A percentile compares a stretch with the other conserved stretches of the same genome.
These are phyloP conservation scores for Xiphophorus couchianus DNA, from an alignment of 2,113 vertebrate species.

Conservation along the genomic window DNA sequence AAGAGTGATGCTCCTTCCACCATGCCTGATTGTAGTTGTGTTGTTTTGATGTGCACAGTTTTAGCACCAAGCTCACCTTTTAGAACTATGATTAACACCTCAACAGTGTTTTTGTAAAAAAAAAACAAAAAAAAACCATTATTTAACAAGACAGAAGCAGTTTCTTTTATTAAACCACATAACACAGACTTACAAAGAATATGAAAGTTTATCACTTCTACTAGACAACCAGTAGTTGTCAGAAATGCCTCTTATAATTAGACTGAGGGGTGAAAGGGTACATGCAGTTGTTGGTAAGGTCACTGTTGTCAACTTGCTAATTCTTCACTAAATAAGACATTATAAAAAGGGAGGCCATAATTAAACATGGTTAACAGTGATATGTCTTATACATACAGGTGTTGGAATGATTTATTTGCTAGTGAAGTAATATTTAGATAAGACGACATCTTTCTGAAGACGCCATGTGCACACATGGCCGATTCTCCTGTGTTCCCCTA, in stretches of 20 bases:
- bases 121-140: too few relatives aligned
- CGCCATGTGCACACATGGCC: constrained; percentile 32
- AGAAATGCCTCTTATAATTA: neutral
- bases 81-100: neutral
- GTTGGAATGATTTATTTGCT: constrained; percentile 72
- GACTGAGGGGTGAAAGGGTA: neutral
- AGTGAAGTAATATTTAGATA: constrained; percentile 79
- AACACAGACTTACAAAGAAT: too few relatives aligned
- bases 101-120: neutral
- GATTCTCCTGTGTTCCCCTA: constrained; percentile 30
- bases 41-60: neutral
- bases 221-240: too few relatives aligned
- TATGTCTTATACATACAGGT: constrained; percentile 60
- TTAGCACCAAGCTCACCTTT: neutral
- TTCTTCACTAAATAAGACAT: constrained; percentile 62
- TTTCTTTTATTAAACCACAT: too few relatives aligned
- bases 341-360: constrained; percentile 61
- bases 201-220: too few relatives aligned
- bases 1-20: neutral
- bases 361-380: constrained; percentile 63
- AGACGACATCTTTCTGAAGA: constrained; percentile 64
- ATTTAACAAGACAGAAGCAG: too few relatives aligned
- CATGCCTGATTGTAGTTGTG: neutral
- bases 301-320: neutral
- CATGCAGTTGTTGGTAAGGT: neutral